These are phyloP conservation scores for Xenopus tropicalis DNA, from an alignment of 2,113 vertebrate genomes.

Conservation along the genomic window DNA sequence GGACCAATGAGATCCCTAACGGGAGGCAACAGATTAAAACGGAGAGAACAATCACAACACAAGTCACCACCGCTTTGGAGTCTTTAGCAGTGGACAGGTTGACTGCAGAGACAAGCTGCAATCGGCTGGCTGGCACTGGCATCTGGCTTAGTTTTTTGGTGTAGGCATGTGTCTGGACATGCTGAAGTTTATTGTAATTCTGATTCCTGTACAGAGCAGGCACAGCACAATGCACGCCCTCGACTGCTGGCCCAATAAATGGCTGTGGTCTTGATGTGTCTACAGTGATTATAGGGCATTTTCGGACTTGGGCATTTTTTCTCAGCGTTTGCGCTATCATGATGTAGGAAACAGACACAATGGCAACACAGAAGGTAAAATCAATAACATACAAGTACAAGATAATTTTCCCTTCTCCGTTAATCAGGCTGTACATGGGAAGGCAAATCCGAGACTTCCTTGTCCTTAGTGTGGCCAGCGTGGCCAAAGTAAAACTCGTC, in stretches of 20 bases:
- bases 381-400: conserved; percentile 85
- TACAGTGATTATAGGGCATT: conserved; percentile 70
- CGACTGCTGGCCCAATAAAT: conserved; percentile 63
- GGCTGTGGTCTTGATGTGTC: conserved; percentile 71
- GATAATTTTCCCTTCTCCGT: conserved; percentile 69
- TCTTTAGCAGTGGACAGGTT: conserved; percentile 86
- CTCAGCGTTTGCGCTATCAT: conserved; percentile 87
- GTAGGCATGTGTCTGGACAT: conserved; percentile 68
- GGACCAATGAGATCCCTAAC: conserved; percentile 81
- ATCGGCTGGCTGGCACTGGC: conserved; percentile 54
- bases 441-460: conserved; percentile 81
- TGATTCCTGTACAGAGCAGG: conserved; percentile 85
- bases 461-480: conserved; percentile 77
- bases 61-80: conserved; percentile 86
- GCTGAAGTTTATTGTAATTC: conserved; percentile 78
- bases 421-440: conserved; percentile 78
- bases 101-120: conserved; percentile 76
- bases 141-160: conserved; percentile 59
- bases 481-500: conserved; percentile 87
- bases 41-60: conserved; percentile 83
- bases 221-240: conserved; percentile 64
- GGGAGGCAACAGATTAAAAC: conserved; percentile 91
- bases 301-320: conserved; percentile 80
- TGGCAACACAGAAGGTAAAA: conserved; percentile 86
- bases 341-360: conserved; percentile 85